Evolutionary conservation across 2,113 vertebrate genomes (phyloP).

Genomic region (Cebus imitator): DNA sequence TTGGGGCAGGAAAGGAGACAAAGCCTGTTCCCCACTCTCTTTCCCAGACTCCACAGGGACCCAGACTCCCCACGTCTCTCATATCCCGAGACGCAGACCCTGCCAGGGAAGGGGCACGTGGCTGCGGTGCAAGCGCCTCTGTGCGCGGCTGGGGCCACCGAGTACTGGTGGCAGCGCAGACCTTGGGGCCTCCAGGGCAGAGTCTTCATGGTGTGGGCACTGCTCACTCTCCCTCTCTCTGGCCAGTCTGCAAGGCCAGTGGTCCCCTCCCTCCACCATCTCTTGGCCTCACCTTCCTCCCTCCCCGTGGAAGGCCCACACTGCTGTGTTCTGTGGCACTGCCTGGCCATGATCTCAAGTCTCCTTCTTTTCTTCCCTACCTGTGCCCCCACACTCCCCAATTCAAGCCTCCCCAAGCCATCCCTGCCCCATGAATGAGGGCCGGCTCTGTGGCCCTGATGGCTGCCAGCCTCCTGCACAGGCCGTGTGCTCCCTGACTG

Average conservation of each 20-base stretch:
- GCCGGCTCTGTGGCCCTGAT: rapidly evolving
- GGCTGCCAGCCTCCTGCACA: not conserved
- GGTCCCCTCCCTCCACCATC: not conserved
- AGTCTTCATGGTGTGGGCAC: not conserved
- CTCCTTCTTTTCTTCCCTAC: not conserved
- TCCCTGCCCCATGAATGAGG: not conserved
- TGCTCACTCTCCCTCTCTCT: not conserved
- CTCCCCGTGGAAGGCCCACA: rapidly evolving
- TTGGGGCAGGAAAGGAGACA: not conserved
- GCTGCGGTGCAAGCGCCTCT: rapidly evolving
- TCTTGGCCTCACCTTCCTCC: no score
- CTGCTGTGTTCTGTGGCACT: rapidly evolving
- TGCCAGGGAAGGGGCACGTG: rapidly evolving
- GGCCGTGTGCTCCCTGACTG: rapidly evolving
- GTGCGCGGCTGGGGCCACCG: not conserved
- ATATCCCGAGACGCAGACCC: rapidly evolving
- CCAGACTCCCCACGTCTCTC: not conserved
- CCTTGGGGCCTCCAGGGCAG: not conserved
- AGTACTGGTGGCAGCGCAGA: not conserved
- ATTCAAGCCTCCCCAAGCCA: not conserved
- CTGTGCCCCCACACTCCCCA: no score
- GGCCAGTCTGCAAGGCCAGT: no score
- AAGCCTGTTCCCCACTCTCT: rapidly evolving
- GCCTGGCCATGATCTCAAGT: not conserved
- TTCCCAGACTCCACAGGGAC: not conserved